These are phyloP conservation scores for Falcunculus frontatus DNA, from an alignment of 2,113 vertebrate genomes.

Conservation along the genomic window DNA sequence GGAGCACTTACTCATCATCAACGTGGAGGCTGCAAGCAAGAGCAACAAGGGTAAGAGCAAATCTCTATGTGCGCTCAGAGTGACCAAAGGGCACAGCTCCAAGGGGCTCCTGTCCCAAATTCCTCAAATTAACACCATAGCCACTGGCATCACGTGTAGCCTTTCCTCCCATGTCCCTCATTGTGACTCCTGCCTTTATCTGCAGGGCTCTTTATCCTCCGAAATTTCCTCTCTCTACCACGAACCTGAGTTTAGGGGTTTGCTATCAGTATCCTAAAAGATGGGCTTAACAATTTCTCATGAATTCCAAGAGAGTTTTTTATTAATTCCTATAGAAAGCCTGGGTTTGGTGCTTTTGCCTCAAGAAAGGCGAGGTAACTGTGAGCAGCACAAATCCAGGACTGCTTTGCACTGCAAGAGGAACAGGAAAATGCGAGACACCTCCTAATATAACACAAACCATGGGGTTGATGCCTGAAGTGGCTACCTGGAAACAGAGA, in stretches of 20 bases:
- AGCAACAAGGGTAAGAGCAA: not conserved
- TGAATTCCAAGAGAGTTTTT: not conserved
- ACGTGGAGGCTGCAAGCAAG: not conserved
- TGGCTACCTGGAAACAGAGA: too few species aligned
- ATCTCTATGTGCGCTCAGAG: not conserved
- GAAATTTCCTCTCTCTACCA: not conserved
- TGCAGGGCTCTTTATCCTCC: not conserved
- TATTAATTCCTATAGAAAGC: not conserved
- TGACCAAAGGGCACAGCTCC: not conserved
- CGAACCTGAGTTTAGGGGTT: not conserved
- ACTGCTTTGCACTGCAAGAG: not conserved
- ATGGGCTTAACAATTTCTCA: not conserved
- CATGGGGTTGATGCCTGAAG: too few species aligned
- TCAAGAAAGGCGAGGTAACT: not conserved
- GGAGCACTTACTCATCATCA: not conserved
- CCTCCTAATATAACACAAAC: not conserved
- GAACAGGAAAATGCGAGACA: not conserved
- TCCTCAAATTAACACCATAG: not conserved
- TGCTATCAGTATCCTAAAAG: not conserved
- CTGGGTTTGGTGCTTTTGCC: not conserved
- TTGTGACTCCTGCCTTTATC: not conserved
- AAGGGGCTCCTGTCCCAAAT: not conserved
- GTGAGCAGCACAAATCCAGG: not conserved
- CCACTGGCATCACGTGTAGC: accelerated
- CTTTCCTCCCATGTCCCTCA: not conserved